These are phyloP conservation scores for Petrocephalus zakoni DNA, from an alignment of 2,113 vertebrate species.

Conservation along the genomic window DNA sequence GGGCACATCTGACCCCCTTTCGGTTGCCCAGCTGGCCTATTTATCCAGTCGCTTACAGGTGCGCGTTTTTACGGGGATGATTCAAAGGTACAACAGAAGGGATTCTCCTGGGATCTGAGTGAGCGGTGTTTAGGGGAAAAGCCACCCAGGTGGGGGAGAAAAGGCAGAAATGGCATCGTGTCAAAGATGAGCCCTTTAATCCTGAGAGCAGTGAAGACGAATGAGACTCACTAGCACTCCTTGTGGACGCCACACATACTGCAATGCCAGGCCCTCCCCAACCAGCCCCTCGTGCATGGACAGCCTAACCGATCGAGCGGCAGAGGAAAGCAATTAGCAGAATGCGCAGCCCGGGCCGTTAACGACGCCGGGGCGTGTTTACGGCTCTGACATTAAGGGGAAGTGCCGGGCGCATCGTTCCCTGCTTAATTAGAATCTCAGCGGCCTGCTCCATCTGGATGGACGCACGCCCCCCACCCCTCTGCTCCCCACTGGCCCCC, in stretches of 20 bases:
- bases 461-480: background rate
- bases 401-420: background rate
- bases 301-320: background rate
- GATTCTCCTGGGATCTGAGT: background rate
- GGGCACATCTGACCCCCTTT: background rate
- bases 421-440: slow-evolving; percentile 27
- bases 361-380: slow-evolving; percentile 16
- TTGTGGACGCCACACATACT: background rate
- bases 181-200: background rate
- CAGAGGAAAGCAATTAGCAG: slow-evolving; percentile 8
- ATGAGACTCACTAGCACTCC: background rate
- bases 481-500: background rate
- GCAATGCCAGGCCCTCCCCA: background rate
- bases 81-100: background rate
- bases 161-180: background rate
- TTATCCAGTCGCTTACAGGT: too few relatives aligned
- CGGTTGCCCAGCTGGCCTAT: background rate
- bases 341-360: background rate
- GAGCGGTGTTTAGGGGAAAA: background rate
- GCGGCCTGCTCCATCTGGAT: background rate
- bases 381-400: slow-evolving; percentile 16
- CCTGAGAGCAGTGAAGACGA: background rate
- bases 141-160: background rate
- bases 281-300: background rate
- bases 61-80: background rate